Evolutionary conservation across 1,140 invertebrate genomes (phyloP).

Genomic region (Zeugodacus cucurbitae): DNA sequence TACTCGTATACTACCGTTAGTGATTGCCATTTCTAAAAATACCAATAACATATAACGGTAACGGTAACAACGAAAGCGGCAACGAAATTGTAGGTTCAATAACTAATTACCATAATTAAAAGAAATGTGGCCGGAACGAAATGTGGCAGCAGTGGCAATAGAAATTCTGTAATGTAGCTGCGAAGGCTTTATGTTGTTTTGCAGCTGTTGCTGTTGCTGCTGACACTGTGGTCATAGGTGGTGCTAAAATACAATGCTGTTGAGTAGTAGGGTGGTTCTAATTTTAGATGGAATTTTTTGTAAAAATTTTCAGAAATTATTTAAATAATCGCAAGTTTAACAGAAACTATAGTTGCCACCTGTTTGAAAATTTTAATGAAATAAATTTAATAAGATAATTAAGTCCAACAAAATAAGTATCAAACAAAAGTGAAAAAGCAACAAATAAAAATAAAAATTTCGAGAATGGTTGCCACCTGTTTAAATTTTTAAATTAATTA

Average conservation of each 20-base stretch:
- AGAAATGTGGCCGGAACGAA: not conserved
- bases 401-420: no score
- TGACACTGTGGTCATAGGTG: not conserved
- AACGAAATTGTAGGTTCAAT: slow-evolving; percentile 6
- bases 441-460: no score
- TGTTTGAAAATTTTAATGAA: no score
- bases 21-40: not conserved
- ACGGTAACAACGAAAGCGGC: not conserved
- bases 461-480: no score
- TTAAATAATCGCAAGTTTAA: no score
- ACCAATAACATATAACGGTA: not conserved
- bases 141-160: not conserved
- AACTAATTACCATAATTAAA: slow-evolving; percentile 19
- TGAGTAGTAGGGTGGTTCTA: not conserved
- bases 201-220: not conserved
- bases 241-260: not conserved
- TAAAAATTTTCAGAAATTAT: no score
- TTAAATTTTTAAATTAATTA: no score
- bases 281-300: not conserved
- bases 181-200: not conserved
- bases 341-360: no score
- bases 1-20: not conserved
- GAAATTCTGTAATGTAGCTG: not conserved
- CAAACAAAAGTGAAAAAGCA: no score
- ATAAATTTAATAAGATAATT: no score